Evolutionary conservation across 2,888 invertebrate genomes (phyloP), one percentile per base, ranked within the genome.

Genomic region (Perizoma flavofasciatum): DNA sequence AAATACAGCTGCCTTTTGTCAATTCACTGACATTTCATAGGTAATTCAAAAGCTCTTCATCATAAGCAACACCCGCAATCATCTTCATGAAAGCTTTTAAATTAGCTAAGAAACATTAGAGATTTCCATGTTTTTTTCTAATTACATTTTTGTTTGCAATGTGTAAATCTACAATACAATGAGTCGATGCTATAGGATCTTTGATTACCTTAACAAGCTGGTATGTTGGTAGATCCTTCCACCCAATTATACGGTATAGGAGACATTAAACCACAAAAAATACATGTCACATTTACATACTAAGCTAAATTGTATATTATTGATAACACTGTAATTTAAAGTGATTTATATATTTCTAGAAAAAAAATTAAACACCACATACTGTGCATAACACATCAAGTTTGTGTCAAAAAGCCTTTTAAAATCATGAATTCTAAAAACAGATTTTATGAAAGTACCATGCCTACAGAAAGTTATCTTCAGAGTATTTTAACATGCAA

Each of bases 151-250:
- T 56, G 46, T 37, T 37, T 63, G 55, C 58, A 71, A 88, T 89
- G 89, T 90, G 91, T 90, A 88, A 89, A 90, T 88, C 88, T 89
- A 89, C 87, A 81, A 68, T 61, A 46, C 51, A 55, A 71, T 89
- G 89, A 89, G 79, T 78, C 72, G 81, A 83, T 72, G 78, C 79
- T 69, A 78, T 73, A 83, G 84, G 84, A 88, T 84, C 83, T 67
- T 81, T 72, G 76, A 78, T 93, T 93, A 93, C 94, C 94, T 94
- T 94, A 89, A 93, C 90, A 91, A 94, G 94, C 93, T 93, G 94
- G 92, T 93, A 93, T 89, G 93, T 93, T 88, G 93, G 94, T 92
- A 94, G 93, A 89, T 94, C 93, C 94, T 94, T 93, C 91, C 93
- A 89, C 84, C 89, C 58, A 88, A 89, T 86, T 81, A 83, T 84